Base-by-base conservation (phyloP, 2,888 invertebrate species). In the Eurytoma californica region DNA sequence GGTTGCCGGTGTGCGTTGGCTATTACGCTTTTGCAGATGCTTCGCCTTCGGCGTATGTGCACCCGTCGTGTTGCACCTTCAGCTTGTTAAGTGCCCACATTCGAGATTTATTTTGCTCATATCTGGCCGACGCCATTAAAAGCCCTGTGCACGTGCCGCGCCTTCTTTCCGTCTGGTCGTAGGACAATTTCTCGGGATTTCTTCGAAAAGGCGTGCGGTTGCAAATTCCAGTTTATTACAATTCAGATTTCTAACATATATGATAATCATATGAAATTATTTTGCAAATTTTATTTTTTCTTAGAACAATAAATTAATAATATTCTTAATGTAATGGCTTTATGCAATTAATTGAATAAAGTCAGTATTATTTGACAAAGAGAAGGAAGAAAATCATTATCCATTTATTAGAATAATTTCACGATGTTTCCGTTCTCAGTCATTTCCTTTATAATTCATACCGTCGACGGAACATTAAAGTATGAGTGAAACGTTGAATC, bases 61-160 rank as follows among this genome's bases (percentile, higher is more conserved):
- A 39, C 24, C 66, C 84, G 75, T 83, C 80, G 7, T 39, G 39
- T 39, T 39, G 39, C 39, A 39, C 39, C 39, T 39, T 7, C 9
- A 9, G 84, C 85, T 84, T 82, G 84, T 84, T 87, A 86, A 86
- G 85, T 84, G 84, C 86, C 84, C 84, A 84, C 87, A 86, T 86
- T 83, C 82, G 84, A 88, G 87, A 89, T 89, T 89, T 88, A 89
- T 89, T 86, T 86, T 82, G 82, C 86, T 89, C 87, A 87, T 88
- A 88, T 88, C 87, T 87, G 85, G 81, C 20, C 82, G 83, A 84
- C 84, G 86, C 86, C 84, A 72, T 77, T 72, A 77, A 28, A 28
- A 47, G 14, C 9, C 47, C 47, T 14, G 13, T 28, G 77, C 67
- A 77, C 72, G 77, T 77, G 67, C 66, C 49, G 58, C 72, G 70